phyloP scores from a whole-genome alignment of 2,113 vertebrate species.

The Mormyrus lacerda region DNA sequence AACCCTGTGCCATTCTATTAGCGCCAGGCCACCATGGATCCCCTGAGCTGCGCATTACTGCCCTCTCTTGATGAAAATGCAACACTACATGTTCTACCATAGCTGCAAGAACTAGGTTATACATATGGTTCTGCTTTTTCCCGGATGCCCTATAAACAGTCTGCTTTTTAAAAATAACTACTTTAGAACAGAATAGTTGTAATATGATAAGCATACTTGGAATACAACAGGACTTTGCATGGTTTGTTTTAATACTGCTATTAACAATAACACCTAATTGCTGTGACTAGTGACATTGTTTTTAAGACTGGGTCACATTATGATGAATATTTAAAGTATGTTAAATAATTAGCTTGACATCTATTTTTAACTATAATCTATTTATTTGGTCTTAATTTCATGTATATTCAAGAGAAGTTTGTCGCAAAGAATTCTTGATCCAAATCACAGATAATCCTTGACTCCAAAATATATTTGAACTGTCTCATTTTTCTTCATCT shows the following conservation, averaged over 20 bases:
- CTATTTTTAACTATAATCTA: not conserved
- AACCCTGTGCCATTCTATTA: not conserved
- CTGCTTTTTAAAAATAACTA: not conserved
- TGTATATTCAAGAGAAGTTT: not conserved
- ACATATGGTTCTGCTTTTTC: not conserved
- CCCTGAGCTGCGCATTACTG: not conserved
- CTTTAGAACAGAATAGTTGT: not conserved
- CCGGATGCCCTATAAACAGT: not conserved
- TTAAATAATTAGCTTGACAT: not conserved
- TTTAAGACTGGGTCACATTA: not conserved
- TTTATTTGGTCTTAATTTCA: not conserved
- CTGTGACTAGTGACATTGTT: not conserved
- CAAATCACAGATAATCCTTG: not conserved
- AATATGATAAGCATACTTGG: not conserved
- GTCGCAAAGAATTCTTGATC: not conserved
- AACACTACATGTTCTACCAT: not conserved
- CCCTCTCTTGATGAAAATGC: not conserved
- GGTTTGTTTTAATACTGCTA: not conserved
- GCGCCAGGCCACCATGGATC: not conserved
- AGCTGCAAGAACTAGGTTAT: not conserved
- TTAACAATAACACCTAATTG: not conserved
- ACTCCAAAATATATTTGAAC: not conserved
- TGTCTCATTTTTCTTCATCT: not conserved
- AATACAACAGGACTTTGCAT: not conserved
- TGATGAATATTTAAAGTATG: not conserved